Conservation (phyloP, 92 coral and sea anemone genomes). For the Zoanthus sociatus region DNA sequence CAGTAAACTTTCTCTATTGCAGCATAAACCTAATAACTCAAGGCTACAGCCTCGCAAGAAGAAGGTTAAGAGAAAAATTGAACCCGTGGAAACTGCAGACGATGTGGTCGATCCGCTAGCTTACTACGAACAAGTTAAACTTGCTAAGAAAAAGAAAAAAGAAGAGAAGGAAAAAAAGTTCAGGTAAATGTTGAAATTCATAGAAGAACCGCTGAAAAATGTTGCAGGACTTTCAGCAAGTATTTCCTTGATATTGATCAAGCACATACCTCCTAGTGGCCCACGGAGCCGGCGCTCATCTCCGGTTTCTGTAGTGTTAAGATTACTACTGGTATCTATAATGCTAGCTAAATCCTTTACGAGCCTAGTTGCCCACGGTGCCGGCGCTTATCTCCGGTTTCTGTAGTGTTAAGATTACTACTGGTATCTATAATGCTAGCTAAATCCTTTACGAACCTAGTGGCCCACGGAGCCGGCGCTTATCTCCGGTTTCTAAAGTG, state of each 20-base stretch:
- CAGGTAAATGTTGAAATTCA: constrained; percentile 45
- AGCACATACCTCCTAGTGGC: not conserved
- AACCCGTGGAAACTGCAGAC: constrained; percentile 31
- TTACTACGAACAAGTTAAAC: constrained; percentile 85
- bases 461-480: too few species aligned
- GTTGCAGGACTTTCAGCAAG: not conserved
- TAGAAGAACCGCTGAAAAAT: not conserved
- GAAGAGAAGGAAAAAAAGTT: constrained; percentile 73
- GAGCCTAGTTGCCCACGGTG: too few species aligned
- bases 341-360: too few species aligned
- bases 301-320: too few species aligned
- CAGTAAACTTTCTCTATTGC: not conserved
- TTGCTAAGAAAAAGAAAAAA: constrained; percentile 77
- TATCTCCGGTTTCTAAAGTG: too few species aligned
- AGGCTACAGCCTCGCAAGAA: not conserved
- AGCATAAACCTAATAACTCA: not conserved
- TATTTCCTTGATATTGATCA: too few species aligned
- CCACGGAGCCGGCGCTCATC: too few species aligned
- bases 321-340: too few species aligned
- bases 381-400: too few species aligned
- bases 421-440: too few species aligned
- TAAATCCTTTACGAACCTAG: too few species aligned
- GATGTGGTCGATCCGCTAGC: constrained; percentile 79
- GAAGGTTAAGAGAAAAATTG: constrained; percentile 52
- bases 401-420: too few species aligned